Base-by-base conservation (phyloP, 2,113 vertebrate species). In the Chitala chitala region DNA sequence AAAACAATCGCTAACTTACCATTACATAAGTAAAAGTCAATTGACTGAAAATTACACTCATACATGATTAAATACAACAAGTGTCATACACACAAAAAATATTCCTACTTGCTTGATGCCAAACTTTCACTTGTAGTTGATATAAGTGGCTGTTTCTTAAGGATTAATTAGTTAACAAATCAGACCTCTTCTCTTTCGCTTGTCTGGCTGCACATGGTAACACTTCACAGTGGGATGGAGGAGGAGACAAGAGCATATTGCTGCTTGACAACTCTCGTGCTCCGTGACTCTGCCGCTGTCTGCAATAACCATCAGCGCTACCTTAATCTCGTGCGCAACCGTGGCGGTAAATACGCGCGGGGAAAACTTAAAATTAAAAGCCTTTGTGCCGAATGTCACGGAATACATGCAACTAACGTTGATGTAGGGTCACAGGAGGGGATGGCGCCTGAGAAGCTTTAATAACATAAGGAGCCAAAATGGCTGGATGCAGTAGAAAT, bases 11-110 rank as follows among this genome's bases (percentile, higher is more conserved):
- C 91, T 88, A 93, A 91, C 84, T 87, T 90, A 92, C 91, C 87
- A 90, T 92, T 93, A 94, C 92, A 92, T 92, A 91, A 90, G 91
- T 90, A 89, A n/a, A 91, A 95, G 96, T 98, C 94, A 96, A 98
- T 94, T 94, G 93, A 91, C 89, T 92, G 93, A 92, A 94, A 96
- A 94, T 95, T 93, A 93, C 94, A 95, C 94, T 95, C 93, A 98
- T 92, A 96, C 92, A 90, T 93, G 94, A 94, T 95, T 96, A 91
- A 94, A 96, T 95, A 96, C 98, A 93, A 92, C 91, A 93, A 94
- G 94, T 94, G 96, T 94, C 92, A 90, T 92, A 80, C 6, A 5
- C 93, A 96, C 91, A 92, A 93, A 89, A 91, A 94, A 93, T 94
- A 92, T 94, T 92, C 91, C 92, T 94, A 95, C 93, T 94, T 91